A percentile compares a stretch with the other conserved stretches of the same genome.
Evolutionary conservation across 2,113 vertebrate species (phyloP).

Genomic region (Paramormyrops kingsleyae): DNA sequence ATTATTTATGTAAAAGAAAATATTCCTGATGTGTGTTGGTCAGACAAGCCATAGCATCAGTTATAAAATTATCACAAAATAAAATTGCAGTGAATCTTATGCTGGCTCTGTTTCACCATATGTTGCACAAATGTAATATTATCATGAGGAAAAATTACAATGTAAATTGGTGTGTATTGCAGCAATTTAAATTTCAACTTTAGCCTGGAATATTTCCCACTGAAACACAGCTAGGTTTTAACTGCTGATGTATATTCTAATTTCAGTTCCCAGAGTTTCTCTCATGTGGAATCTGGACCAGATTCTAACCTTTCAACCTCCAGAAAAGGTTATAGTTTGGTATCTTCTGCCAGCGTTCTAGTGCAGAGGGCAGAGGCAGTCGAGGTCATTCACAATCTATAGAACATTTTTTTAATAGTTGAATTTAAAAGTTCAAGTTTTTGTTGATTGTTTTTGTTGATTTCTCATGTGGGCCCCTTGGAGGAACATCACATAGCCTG

Average conservation of each 20-base stretch:
- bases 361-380: neutral
- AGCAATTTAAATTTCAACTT: neutral
- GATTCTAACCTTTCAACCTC: neutral
- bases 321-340: neutral
- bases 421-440: neutral
- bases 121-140: neutral
- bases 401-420: too few relatives aligned
- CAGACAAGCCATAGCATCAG: neutral
- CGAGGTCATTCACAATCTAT: neutral
- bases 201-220: neutral
- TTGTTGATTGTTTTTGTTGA: too few relatives aligned
- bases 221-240: neutral
- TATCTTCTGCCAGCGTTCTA: neutral
- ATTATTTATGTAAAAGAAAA: neutral
- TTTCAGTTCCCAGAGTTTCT: neutral
- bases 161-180: neutral
- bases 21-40: neutral
- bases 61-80: neutral
- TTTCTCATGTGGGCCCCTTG: neutral
- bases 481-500: neutral
- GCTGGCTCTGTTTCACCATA: neutral
- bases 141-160: neutral
- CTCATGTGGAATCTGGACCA: neutral
- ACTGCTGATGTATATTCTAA: neutral
- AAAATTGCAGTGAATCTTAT: neutral